A percentile compares a stretch with the other conserved stretches of the same genome.
These are phyloP conservation scores for Oscheius sp. DNA, from an alignment of 2,888 invertebrate species.

Conservation along the genomic window DNA sequence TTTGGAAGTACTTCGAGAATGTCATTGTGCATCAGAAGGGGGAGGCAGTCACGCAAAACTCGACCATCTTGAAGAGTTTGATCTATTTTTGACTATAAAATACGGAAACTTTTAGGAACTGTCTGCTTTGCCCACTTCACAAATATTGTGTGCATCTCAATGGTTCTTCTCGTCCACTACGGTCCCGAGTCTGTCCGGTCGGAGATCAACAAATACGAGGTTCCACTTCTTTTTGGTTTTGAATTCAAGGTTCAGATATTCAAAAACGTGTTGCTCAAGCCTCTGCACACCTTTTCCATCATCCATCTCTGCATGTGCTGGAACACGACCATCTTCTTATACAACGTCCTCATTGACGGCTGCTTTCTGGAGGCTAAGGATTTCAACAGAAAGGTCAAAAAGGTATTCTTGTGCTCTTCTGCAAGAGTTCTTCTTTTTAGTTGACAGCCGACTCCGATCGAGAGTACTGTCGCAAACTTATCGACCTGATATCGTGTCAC, in stretches of 20 bases:
- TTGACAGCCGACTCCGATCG: conserved; percentile 11
- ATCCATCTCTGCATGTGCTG: conserved; percentile 30
- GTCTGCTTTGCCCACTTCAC: conserved; percentile 25
- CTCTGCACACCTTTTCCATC: conserved; percentile 19
- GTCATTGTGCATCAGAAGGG: conserved; percentile 32
- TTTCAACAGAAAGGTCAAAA: conserved; percentile 29
- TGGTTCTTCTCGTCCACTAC: conserved; percentile 19
- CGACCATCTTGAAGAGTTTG: conserved; percentile 14
- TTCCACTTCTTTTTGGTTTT: neutral
- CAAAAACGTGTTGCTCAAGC: conserved; percentile 16
- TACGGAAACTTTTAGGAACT: neutral
- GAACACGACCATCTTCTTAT: conserved; percentile 34
- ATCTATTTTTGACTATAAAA: neutral
- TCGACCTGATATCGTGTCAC: conserved; percentile 12
- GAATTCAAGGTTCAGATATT: conserved; percentile 10
- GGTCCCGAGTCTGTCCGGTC: conserved; percentile 15
- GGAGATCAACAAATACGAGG: conserved; percentile 32
- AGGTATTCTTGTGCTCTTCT: neutral
- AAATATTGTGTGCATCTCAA: conserved; percentile 5
- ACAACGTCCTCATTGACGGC: conserved; percentile 30
- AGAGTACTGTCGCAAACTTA: conserved; percentile 9
- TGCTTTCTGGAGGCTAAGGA: conserved; percentile 32
- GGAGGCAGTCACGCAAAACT: conserved; percentile 11
- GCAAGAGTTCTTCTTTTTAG: neutral
- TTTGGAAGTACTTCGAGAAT: conserved; percentile 35